Percentiles rank a stretch among this genome's conserved stretches.
These are phyloP conservation scores for Cephus runcator DNA, from an alignment of 2,888 invertebrate species.

Conservation along the genomic window DNA sequence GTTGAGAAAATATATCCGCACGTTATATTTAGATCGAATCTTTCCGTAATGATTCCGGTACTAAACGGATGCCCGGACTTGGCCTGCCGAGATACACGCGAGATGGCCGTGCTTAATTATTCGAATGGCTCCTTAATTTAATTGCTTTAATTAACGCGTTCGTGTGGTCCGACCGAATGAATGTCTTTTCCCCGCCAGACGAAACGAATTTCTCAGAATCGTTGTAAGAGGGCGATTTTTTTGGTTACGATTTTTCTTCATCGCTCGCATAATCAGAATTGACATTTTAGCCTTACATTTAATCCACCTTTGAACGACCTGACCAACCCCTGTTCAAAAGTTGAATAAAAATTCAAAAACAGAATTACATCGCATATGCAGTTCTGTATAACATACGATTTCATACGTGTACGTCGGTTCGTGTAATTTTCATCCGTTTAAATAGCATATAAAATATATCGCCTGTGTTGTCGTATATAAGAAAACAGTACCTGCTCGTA, in stretches of 20 bases:
- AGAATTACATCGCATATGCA: not conserved
- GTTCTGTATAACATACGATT: not conserved
- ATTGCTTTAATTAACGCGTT: conserved; percentile 34
- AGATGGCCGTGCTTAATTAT: conserved; percentile 35
- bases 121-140: conserved; percentile 38
- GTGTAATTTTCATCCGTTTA: not conserved
- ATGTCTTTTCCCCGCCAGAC: conserved; percentile 6
- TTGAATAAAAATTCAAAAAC: not conserved
- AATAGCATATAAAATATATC: not conserved
- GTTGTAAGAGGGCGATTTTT: not conserved
- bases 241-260: conserved; percentile 12
- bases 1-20: not conserved
- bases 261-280: conserved; percentile 9
- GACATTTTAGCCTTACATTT: not conserved
- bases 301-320: not conserved
- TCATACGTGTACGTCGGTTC: not conserved
- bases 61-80: not conserved
- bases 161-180: conserved; percentile 19
- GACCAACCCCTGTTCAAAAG: not conserved
- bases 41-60: not conserved
- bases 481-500: not conserved
- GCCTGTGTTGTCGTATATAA: not conserved
- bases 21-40: not conserved
- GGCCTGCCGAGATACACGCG: not conserved
- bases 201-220: not conserved